phyloP scores from a whole-genome alignment of 2,113 vertebrate species.

The Gadus macrocephalus region DNA sequence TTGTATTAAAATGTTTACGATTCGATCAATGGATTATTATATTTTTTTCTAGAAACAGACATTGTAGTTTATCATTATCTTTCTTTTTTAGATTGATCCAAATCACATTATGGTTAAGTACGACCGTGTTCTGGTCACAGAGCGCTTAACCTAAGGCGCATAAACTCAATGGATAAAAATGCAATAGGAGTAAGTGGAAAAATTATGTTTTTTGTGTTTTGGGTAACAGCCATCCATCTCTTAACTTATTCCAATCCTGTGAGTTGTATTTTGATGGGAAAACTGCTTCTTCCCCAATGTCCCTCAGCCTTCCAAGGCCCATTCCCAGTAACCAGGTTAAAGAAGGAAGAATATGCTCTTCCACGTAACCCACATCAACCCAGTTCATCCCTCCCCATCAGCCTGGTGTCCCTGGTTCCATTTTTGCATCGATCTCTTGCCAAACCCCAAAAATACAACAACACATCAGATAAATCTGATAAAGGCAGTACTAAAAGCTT shows the following conservation, averaged over 20 bases:
- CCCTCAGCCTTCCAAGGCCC: slow-evolving; percentile 64
- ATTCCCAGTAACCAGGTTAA: slow-evolving; percentile 70
- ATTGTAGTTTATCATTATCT: too few species aligned
- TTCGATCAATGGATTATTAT: too few species aligned
- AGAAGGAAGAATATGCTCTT: slow-evolving; percentile 55
- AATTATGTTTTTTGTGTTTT: background rate
- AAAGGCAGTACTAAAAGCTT: slow-evolving; percentile 70
- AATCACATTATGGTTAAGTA: too few species aligned
- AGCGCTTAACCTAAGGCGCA: too few species aligned
- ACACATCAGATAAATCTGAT: slow-evolving; percentile 64
- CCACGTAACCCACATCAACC: slow-evolving; percentile 58
- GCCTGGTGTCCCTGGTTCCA: slow-evolving; percentile 54
- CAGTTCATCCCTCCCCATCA: slow-evolving; percentile 44
- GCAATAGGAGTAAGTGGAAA: too few species aligned
- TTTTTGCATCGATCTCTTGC: slow-evolving; percentile 70
- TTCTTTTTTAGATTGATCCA: too few species aligned
- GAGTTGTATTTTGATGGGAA: slow-evolving; percentile 8
- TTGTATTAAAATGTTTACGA: too few species aligned
- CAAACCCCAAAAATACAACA: slow-evolving; percentile 28
- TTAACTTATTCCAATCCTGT: slow-evolving; percentile 22
- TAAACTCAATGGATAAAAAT: too few species aligned
- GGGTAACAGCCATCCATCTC: background rate
- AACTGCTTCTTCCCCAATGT: slow-evolving; percentile 44
- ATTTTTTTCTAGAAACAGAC: too few species aligned
- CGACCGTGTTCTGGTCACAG: too few species aligned